Conservation (phyloP, 35 echinoderm and acorn worm species). For the Patiria miniata region DNA sequence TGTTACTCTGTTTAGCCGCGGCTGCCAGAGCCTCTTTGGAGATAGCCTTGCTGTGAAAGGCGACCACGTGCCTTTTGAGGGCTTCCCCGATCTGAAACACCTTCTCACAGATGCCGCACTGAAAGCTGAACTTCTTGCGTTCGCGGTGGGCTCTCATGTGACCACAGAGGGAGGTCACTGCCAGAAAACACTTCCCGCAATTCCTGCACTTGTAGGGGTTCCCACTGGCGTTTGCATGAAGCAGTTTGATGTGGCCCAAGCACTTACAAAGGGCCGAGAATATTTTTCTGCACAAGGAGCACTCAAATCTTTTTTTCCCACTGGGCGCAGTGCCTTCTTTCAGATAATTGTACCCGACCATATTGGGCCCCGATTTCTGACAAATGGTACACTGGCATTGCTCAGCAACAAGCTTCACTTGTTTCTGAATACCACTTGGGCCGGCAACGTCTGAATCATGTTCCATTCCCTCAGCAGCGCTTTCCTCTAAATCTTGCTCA, state of each 20-base stretch:
- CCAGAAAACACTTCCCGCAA: conserved; percentile 16
- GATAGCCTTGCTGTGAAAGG: conserved; percentile 16
- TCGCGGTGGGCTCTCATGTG: conserved; percentile 19
- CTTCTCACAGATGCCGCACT: conserved; percentile 24
- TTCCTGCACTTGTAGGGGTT: conserved; percentile 15
- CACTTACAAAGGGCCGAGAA: conserved; percentile 13
- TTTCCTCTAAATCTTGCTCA: not conserved
- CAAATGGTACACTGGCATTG: conserved; percentile 25
- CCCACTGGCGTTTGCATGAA: not conserved
- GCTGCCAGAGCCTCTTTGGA: conserved; percentile 14
- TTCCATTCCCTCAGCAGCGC: not conserved
- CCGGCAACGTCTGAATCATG: not conserved
- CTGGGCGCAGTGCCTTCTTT: not conserved
- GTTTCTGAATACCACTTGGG: not conserved
- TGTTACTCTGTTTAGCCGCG: not conserved
- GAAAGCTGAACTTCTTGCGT: conserved; percentile 11
- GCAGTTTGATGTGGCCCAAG: not conserved
- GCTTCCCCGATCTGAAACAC: conserved; percentile 24
- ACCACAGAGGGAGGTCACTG: conserved; percentile 21
- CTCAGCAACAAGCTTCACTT: not conserved
- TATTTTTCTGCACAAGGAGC: not conserved
- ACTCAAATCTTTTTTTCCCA: not conserved
- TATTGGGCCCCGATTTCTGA: conserved; percentile 10
- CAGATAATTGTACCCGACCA: conserved; percentile 15
- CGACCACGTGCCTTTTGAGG: conserved; percentile 8